phyloP scores from a whole-genome alignment of 30 jellyfish, hydroid and myxozoan species.

The Rhopilema esculentum region DNA sequence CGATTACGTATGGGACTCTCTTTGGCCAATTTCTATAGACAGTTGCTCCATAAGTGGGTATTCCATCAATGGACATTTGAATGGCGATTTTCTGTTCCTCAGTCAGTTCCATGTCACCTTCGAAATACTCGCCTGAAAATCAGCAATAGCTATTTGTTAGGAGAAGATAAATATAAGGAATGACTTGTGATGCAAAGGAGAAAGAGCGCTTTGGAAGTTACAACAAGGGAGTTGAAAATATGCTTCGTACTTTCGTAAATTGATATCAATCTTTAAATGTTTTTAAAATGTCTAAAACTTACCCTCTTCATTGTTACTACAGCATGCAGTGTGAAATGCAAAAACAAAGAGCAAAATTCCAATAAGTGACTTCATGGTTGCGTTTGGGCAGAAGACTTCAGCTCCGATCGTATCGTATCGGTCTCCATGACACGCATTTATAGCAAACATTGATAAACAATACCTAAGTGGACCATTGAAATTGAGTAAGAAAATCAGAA shows the following conservation, averaged over 20 bases:
- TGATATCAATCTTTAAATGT: too few relatives aligned
- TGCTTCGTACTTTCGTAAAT: too few relatives aligned
- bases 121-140: slow-evolving; percentile 50
- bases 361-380: background rate
- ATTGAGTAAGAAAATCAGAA: too few relatives aligned
- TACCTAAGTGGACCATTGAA: background rate
- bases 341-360: background rate
- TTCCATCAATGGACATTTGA: slow-evolving; percentile 60
- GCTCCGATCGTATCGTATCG: too few relatives aligned
- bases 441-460: background rate
- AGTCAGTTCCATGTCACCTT: slow-evolving; percentile 71
- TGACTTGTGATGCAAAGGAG: too few relatives aligned
- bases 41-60: slow-evolving; percentile 67
- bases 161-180: background rate
- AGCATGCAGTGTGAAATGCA: background rate
- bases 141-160: background rate
- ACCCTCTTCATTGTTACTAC: background rate
- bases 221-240: too few relatives aligned
- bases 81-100: slow-evolving; percentile 57
- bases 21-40: slow-evolving; percentile 62
- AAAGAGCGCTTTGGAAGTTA: too few relatives aligned
- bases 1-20: slow-evolving; percentile 39
- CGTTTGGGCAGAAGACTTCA: background rate
- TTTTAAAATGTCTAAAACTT: too few relatives aligned
- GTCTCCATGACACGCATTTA: too few relatives aligned